Base-by-base conservation (phyloP, 2,797 vertebrate species). In the Sorex maritimensis region DNA sequence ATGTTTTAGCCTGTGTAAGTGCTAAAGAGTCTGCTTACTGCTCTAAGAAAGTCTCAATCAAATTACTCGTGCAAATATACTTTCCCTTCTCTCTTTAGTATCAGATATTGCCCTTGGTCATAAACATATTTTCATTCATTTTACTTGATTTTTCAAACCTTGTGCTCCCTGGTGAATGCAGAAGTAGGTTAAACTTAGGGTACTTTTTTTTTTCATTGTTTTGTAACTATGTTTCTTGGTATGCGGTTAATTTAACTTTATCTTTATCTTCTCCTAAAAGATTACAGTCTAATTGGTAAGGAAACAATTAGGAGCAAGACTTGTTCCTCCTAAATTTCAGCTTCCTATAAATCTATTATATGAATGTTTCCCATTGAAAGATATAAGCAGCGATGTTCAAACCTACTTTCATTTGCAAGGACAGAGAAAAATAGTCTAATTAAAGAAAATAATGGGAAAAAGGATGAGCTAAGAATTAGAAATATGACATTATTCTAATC, bases 391-490 rank as follows among this genome's bases (percentile, higher is more conserved):
- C 85, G 12, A 88, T 82, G 74, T 94, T 8, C 74, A 91, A 90
- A 80, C 88, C 41, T 69, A 61, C 41, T 88, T 83, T 95, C 26
- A 52, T 77, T 86, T 95, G 90, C 55, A 88, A 95, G 92, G 26
- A 52, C 19, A 72, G 77, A 79, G 21, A 78, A 14, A 93, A 79
- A 69, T 44, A 73, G 21, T 14, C 63, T 12, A 77, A 2, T 86
- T 3, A 73, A 15, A 61, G 28, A 38, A 91, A 84, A 67, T 71
- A 69, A 26, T 69, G 7, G 46, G 52, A 81, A 72, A 86, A 75
- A 30, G n/a, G 7, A 58, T 68, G 1, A 2, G 2, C 30, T 92
- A 78, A 90, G 30, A 91, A 81, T 61, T 61, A 86, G 30, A 85
- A 30, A 49, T 23, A 69, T 93, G 58, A 84, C 10, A 58, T 79